Conservation (phyloP, 2,797 vertebrate species). For the Amphiprion clarkii region DNA sequence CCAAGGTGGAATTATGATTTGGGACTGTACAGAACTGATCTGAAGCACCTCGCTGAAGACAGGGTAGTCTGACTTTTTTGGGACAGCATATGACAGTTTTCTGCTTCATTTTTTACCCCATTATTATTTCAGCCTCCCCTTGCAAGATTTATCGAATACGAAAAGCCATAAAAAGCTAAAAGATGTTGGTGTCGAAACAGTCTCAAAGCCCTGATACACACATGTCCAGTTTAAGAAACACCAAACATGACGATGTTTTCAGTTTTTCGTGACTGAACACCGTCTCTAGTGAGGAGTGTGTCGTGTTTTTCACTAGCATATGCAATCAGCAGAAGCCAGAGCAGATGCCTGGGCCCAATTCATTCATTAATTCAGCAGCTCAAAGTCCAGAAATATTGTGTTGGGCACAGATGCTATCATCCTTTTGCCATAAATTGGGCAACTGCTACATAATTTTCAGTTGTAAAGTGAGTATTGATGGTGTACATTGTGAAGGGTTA, state of each 20-base stretch:
- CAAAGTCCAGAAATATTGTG: not conserved
- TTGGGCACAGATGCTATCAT: not conserved
- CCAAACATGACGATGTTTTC: not conserved
- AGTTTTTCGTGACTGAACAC: not conserved
- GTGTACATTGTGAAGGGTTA: too few species aligned
- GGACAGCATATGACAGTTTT: not conserved
- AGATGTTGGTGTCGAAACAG: not conserved
- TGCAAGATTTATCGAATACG: not conserved
- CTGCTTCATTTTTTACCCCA: not conserved
- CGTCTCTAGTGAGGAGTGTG: not conserved
- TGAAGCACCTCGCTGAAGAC: not conserved
- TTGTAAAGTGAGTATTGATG: too few species aligned
- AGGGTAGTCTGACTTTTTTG: not conserved
- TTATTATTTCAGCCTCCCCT: not conserved
- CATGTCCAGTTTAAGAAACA: not conserved
- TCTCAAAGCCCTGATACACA: not conserved
- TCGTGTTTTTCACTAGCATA: not conserved
- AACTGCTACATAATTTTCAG: too few species aligned
- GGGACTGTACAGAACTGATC: slow-evolving; percentile 8
- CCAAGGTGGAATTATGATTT: not conserved
- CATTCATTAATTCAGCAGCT: not conserved
- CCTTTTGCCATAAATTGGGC: too few species aligned
- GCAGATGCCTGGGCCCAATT: not conserved
- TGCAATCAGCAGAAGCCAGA: not conserved
- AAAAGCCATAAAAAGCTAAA: too few species aligned